Evolutionary conservation across 1,140 invertebrate species (phyloP).

Genomic region (Eumeta japonica): DNA sequence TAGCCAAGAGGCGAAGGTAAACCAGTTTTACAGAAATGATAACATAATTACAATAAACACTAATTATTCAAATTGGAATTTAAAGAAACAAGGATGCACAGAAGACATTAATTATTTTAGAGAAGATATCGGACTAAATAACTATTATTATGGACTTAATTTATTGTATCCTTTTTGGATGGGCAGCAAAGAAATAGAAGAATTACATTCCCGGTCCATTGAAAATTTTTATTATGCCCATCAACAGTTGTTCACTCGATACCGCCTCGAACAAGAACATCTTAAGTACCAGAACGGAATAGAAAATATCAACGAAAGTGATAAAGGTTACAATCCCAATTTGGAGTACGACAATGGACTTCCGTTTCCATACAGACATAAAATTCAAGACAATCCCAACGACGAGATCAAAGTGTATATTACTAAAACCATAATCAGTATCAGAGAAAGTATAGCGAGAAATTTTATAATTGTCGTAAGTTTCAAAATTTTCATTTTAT

Average conservation of each 20-base stretch:
- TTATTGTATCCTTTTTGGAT: conserved; percentile 68
- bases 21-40: conserved; percentile 26
- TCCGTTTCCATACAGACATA: too few relatives aligned
- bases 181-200: conserved; percentile 54
- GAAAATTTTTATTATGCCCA: conserved; percentile 61
- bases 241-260: conserved; percentile 64
- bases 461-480: too few relatives aligned
- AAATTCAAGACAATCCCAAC: too few relatives aligned
- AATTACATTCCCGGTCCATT: conserved; percentile 60
- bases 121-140: conserved; percentile 70
- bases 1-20: conserved; percentile 18
- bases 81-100: conserved; percentile 54
- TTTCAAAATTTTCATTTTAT: too few relatives aligned
- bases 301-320: conserved; percentile 14
- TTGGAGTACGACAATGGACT: conserved; percentile 41
- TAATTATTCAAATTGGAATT: conserved; percentile 61
- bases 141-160: conserved; percentile 71
- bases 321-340: conserved; percentile 29
- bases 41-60: conserved; percentile 37
- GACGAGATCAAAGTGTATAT: too few relatives aligned
- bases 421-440: too few relatives aligned
- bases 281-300: neutral
- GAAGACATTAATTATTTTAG: conserved; percentile 69
- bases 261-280: conserved; percentile 64
- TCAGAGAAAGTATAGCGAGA: too few relatives aligned